phyloP scores from a whole-genome alignment of 2,888 invertebrate genomes.

The Platycnemis pennipes region DNA sequence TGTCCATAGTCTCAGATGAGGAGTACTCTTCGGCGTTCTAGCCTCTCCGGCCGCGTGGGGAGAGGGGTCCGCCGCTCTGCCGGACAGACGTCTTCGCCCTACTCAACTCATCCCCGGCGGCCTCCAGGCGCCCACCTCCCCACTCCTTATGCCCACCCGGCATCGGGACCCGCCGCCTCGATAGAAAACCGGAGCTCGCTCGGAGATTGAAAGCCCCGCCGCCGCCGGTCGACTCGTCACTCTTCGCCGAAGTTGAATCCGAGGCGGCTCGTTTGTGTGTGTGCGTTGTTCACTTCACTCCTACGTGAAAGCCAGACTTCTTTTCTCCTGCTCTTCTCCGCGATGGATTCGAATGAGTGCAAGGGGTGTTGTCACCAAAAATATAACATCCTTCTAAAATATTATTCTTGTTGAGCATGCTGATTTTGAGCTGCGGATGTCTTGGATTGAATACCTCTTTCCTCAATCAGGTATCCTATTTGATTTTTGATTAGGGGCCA shows the following conservation, averaged over 20 bases:
- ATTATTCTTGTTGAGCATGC: too few species aligned
- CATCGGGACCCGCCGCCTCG: neutral
- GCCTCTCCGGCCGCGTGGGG: slow-evolving; percentile 49
- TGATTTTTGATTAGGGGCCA: too few species aligned
- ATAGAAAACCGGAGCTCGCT: slow-evolving; percentile 32
- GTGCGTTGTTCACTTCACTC: too few species aligned
- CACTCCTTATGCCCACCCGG: neutral
- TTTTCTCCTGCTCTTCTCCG: too few species aligned
- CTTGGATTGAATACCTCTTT: too few species aligned
- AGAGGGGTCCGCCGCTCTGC: neutral
- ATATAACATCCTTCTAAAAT: too few species aligned
- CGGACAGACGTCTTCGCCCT: neutral
- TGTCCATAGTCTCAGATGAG: slow-evolving; percentile 54
- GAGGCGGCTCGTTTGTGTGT: too few species aligned
- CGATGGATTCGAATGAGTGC: too few species aligned
- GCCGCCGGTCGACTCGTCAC: neutral
- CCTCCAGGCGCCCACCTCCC: slow-evolving; percentile 1
- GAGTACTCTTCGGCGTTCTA: slow-evolving; percentile 62
- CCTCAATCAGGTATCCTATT: too few species aligned
- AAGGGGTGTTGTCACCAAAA: too few species aligned
- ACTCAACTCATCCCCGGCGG: neutral
- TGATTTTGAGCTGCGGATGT: too few species aligned
- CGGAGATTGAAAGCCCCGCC: slow-evolving; percentile 35
- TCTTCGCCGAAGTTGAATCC: neutral
- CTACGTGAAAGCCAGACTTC: too few species aligned